Conservation (phyloP, 2,797 vertebrate genomes). For the Champsocephalus gunnari region DNA sequence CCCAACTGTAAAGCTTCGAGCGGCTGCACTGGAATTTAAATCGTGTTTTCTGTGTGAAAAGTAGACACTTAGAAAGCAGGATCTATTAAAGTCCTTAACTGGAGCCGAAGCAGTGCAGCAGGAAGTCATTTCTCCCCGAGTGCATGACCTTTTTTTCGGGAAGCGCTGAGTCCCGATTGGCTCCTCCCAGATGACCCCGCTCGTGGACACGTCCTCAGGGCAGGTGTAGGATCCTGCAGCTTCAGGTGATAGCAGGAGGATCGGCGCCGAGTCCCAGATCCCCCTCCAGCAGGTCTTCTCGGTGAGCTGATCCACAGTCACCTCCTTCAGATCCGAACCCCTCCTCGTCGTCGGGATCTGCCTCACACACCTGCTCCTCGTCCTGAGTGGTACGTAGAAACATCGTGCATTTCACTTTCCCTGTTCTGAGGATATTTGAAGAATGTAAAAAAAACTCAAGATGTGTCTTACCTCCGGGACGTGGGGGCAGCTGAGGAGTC, state of each 20-base stretch:
- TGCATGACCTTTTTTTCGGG: constrained; percentile 46
- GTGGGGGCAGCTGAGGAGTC: constrained; percentile 81
- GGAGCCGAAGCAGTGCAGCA: constrained; percentile 27
- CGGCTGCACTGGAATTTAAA: constrained; percentile 10
- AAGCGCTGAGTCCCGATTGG: constrained; percentile 32
- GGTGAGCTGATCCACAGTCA: constrained; percentile 51
- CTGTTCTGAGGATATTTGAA: not conserved
- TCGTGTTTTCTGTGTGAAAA: constrained; percentile 25
- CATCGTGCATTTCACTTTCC: not conserved
- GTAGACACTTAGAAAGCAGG: not conserved
- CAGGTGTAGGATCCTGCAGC: constrained; percentile 31
- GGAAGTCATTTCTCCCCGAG: constrained; percentile 27
- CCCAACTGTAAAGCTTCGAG: constrained; percentile 24
- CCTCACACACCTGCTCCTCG: constrained; percentile 81
- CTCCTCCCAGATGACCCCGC: constrained; percentile 59
- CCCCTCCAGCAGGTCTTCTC: constrained; percentile 87
- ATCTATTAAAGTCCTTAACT: constrained; percentile 19
- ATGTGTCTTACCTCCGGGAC: constrained; percentile 80
- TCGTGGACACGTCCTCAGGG: constrained; percentile 21
- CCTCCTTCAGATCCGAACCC: constrained; percentile 18
- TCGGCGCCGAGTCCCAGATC: constrained; percentile 86
- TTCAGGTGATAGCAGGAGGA: constrained; percentile 26
- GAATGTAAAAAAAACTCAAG: not conserved
- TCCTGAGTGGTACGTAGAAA: constrained; percentile 32
- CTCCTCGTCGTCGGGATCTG: constrained; percentile 69